Percentiles rank a stretch among this genome's conserved stretches.
Evolutionary conservation across 2,888 invertebrate genomes (phyloP).

Genomic region (Latheticus oryzae): DNA sequence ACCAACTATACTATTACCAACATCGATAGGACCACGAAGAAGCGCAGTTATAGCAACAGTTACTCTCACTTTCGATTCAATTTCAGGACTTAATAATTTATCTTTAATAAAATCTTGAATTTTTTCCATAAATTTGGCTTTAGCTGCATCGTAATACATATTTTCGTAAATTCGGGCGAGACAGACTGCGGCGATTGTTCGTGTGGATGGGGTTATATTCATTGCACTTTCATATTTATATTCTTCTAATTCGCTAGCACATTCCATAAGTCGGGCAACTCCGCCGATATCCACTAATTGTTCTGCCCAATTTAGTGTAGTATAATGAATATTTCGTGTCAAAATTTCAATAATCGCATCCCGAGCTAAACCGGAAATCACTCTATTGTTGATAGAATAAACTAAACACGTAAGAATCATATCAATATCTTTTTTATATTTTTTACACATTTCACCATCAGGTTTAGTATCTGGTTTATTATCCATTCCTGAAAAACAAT

Average conservation of each 20-base stretch:
- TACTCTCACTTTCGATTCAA: constrained; percentile 87
- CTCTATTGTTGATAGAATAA: constrained; percentile 87
- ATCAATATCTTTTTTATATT: constrained; percentile 83
- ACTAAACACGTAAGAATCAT: constrained; percentile 84
- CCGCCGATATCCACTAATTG: constrained; percentile 81
- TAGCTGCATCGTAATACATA: constrained; percentile 91
- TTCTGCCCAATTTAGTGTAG: constrained; percentile 89
- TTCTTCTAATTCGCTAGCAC: constrained; percentile 93
- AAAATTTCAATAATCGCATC: constrained; percentile 94
- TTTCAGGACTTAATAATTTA: constrained; percentile 84
- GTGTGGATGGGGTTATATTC: constrained; percentile 88
- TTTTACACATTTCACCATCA: constrained; percentile 76
- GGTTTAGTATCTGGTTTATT: constrained; percentile 86
- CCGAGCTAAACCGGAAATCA: constrained; percentile 85
- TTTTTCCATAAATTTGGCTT: constrained; percentile 77
- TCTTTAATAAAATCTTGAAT: constrained; percentile 90
- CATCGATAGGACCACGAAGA: constrained; percentile 90
- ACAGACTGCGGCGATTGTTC: constrained; percentile 92
- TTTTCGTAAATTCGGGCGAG: constrained; percentile 93
- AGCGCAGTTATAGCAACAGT: constrained; percentile 90
- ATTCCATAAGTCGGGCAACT: constrained; percentile 81
- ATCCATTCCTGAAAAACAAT: constrained; percentile 88
- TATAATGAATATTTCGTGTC: constrained; percentile 88
- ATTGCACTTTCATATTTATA: constrained; percentile 92
- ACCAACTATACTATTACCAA: constrained; percentile 87